phyloP scores from a whole-genome alignment of 2,797 vertebrate species.

The Hafferia zeledoni region DNA sequence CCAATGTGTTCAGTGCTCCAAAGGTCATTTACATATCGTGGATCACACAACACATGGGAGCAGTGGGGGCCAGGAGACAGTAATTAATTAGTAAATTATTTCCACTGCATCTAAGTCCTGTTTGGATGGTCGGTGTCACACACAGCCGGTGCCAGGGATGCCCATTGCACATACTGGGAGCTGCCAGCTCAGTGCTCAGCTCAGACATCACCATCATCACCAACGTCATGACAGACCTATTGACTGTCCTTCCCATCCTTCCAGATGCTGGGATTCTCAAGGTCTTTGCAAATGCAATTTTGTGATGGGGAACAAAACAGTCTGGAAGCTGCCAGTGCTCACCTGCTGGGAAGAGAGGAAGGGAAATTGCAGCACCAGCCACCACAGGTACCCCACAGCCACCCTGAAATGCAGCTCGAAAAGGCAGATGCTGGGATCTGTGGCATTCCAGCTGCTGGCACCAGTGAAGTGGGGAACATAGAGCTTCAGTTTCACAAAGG shows the following conservation, averaged over 20 bases:
- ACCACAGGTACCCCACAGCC: not conserved
- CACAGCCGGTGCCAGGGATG: not conserved
- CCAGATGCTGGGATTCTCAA: not conserved
- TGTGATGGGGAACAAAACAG: fast-evolving
- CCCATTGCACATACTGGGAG: not conserved
- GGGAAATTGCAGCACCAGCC: not conserved
- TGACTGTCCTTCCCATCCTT: not conserved
- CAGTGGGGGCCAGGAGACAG: not conserved
- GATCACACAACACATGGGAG: not conserved
- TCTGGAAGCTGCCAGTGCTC: not conserved
- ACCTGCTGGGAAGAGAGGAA: not conserved
- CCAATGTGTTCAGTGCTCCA: not conserved
- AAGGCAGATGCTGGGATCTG: not conserved
- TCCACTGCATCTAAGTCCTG: not conserved
- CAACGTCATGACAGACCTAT: not conserved
- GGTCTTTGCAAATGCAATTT: not conserved
- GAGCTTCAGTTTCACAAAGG: not conserved
- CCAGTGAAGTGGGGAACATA: not conserved
- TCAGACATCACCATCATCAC: not conserved
- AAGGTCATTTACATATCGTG: not conserved
- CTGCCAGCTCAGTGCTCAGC: not conserved
- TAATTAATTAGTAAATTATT: not conserved
- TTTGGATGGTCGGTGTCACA: not conserved
- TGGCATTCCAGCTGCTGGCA: not conserved
- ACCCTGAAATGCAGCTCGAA: not conserved